Evolutionary conservation across 2,113 vertebrate species (phyloP).

Genomic region (Symphodus melops): DNA sequence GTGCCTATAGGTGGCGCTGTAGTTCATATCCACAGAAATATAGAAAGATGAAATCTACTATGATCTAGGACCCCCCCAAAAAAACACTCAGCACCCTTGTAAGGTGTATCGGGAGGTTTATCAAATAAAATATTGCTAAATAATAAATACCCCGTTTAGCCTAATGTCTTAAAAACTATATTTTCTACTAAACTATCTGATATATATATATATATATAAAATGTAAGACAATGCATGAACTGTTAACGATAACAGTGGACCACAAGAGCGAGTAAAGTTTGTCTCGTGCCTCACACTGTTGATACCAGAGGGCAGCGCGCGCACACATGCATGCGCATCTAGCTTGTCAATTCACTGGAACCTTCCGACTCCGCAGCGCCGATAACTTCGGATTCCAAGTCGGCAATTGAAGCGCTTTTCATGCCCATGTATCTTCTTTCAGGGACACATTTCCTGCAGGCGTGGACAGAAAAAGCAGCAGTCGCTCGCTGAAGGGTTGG

Average conservation of each 20-base stretch:
- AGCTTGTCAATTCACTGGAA: conserved; percentile 34
- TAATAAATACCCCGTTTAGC: no score
- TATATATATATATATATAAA: no score
- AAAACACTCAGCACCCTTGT: no score
- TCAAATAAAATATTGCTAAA: not conserved
- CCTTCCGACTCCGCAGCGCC: conserved; percentile 28
- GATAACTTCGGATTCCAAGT: conserved; percentile 2
- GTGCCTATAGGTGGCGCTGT: conserved; percentile 57
- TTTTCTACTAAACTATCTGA: no score
- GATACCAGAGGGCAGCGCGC: conserved; percentile 34
- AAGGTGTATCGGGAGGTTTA: no score
- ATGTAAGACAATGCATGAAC: not conserved
- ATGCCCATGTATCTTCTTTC: not conserved
- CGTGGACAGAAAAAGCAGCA: not conserved
- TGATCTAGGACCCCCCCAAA: not conserved
- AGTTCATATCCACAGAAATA: conserved; percentile 21
- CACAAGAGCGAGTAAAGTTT: conserved; percentile 1
- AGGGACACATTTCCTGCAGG: not conserved
- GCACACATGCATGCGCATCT: conserved; percentile 20
- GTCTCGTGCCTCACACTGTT: conserved; percentile 33
- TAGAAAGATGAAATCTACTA: not conserved
- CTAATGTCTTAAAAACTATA: no score
- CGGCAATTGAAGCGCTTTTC: not conserved
- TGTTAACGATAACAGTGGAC: not conserved
- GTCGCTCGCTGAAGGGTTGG: not conserved